Base-by-base conservation (phyloP, 2,113 vertebrate genomes). In the Tupaia chinensis region DNA sequence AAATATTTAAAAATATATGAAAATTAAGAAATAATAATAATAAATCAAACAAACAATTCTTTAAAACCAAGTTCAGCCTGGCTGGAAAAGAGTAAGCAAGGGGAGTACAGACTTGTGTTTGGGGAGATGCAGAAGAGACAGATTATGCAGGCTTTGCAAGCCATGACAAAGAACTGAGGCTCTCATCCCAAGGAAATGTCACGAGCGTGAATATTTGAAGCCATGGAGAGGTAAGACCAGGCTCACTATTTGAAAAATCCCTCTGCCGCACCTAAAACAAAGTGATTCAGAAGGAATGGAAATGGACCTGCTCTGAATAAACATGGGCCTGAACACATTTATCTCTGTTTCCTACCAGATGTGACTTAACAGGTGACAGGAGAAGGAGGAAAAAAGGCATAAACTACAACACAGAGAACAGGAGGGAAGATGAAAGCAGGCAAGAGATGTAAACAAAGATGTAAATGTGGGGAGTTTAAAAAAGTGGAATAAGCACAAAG, bases 301-400 rank as follows among this genome's bases (percentile, higher is more conserved):
- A 91, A 69, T 20, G 54, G 61, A 17, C 53, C 11, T 34, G 56
- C 34, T 77, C 77, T 53, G 17, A 25, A 9, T 32, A 73, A 44
- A 78, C 27, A 9, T n/a, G 32, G 13, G 63, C 22, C 13, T 89
- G 32, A 61, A 65, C 16, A 66, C 23, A 29, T 63, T 89, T 87
- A 66, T 74, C 60, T 91, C 66, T 79, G 25, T 69, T 87, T 94
- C 63, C 66, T 91, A 58, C 63, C 34, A 88, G 69, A 78, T 25
- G 23, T 29, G 22, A 78, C 85, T 86, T 65, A 88, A 95, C 63
- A 9, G 12, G 15, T 56, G 63, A 78, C 32, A 94, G 76, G 1
- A 6, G 23, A 79, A 25, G 8, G 3, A 56, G 9, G 44, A 54
- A 68, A 72, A 78, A 29, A 34, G 72, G 56, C 69, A 58, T 56